phyloP scores from a whole-genome alignment of 2,113 vertebrate genomes.

The Cairina moschata region DNA sequence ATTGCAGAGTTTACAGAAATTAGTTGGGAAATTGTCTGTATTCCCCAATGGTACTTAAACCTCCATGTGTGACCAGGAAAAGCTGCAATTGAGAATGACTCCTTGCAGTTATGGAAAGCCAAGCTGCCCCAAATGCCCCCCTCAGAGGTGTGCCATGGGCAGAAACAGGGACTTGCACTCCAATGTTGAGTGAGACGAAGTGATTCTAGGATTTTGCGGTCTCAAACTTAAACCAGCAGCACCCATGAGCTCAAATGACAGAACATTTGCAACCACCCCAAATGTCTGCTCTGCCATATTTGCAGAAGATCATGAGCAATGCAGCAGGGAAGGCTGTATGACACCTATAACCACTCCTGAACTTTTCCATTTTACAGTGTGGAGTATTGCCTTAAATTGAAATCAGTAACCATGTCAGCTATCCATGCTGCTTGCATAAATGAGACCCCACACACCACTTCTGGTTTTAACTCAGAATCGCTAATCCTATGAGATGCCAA shows the following conservation, averaged over 20 bases:
- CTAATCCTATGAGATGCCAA: not conserved
- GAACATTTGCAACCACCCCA: constrained; percentile 8
- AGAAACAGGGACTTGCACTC: not conserved
- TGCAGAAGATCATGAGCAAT: not conserved
- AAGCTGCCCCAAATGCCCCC: not conserved
- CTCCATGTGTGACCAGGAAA: not conserved
- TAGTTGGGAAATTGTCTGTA: not conserved
- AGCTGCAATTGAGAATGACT: not conserved
- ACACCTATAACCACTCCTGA: not conserved
- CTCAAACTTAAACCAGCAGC: constrained; percentile 8
- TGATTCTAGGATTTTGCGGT: not conserved
- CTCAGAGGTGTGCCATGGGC: not conserved
- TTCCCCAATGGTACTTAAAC: not conserved
- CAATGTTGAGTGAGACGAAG: not conserved
- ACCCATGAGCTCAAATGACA: not conserved
- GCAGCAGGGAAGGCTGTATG: not conserved
- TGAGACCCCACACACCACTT: not conserved
- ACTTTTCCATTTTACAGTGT: not conserved
- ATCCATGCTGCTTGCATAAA: not conserved
- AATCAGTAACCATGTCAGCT: not conserved
- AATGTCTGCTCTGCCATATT: constrained; percentile 3
- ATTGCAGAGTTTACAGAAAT: not conserved
- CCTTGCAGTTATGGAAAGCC: not conserved
- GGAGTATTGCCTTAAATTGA: not conserved
- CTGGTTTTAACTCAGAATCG: not conserved